Percentiles rank a stretch among this genome's conserved stretches.
Evolutionary conservation across 2,888 invertebrate genomes (phyloP).

Genomic region (Diarsia rubi): DNA sequence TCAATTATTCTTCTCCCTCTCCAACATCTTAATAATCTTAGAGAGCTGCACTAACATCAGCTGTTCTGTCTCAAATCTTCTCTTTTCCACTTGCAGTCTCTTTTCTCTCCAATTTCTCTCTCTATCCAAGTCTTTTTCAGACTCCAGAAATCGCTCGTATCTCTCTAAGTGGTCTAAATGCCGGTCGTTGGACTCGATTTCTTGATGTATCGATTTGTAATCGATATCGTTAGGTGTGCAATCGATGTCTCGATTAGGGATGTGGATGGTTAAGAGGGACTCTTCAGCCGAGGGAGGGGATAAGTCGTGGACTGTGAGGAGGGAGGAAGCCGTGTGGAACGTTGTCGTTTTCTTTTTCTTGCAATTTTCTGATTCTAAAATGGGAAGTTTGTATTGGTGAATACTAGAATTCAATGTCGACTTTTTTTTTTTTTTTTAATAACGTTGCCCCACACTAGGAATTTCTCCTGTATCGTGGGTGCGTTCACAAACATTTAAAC

Average conservation of each 20-base stretch:
- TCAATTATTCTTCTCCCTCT: constrained; percentile 79
- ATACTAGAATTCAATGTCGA: no score
- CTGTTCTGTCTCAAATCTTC: constrained; percentile 72
- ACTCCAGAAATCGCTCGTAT: constrained; percentile 61
- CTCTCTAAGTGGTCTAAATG: constrained; percentile 32
- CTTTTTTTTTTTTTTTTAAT: no score
- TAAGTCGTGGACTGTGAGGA: constrained; percentile 75
- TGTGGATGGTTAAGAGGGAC: constrained; percentile 40
- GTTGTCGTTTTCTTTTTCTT: constrained; percentile 77
- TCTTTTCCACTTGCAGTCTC: constrained; percentile 64
- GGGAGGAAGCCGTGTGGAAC: constrained; percentile 77
- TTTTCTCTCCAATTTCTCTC: constrained; percentile 64
- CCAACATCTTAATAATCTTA: constrained; percentile 80
- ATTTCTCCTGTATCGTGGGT: no score
- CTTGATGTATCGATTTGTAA: constrained; percentile 47
- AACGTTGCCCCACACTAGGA: no score
- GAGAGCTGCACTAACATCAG: constrained; percentile 77
- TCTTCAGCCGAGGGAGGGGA: constrained; percentile 53
- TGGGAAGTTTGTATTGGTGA: background rate
- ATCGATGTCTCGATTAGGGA: constrained; percentile 32
- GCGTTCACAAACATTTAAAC: no score
- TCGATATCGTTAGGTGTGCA: constrained; percentile 44
- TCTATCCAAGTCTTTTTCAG: constrained; percentile 64
- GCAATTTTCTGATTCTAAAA: constrained; percentile 68
- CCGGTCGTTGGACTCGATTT: constrained; percentile 48